phyloP scores from a whole-genome alignment of 2,888 invertebrate species.

The Nomada lathburiana region DNA sequence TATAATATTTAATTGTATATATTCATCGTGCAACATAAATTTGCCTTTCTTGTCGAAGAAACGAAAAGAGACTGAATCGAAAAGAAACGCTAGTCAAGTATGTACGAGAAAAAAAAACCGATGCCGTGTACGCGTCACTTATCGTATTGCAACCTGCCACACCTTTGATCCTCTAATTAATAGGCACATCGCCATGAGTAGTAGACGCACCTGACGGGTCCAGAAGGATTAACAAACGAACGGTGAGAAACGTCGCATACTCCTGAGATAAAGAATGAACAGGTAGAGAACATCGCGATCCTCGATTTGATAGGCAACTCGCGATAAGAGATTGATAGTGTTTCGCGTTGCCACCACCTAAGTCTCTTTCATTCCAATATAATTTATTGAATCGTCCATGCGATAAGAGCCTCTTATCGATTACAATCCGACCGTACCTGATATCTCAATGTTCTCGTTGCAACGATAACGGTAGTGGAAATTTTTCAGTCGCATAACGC shows the following conservation, averaged over 20 bases:
- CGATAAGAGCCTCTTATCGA: constrained; percentile 64
- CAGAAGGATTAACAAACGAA: not conserved
- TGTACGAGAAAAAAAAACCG: too few relatives aligned
- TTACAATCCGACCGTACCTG: constrained; percentile 38
- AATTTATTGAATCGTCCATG: constrained; percentile 48
- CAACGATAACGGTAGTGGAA: constrained; percentile 59
- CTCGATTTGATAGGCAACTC: not conserved
- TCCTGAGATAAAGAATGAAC: not conserved
- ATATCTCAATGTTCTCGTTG: constrained; percentile 31
- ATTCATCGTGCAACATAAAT: too few relatives aligned
- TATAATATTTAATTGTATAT: not conserved
- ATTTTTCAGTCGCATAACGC: constrained; percentile 40
- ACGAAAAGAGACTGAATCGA: too few relatives aligned
- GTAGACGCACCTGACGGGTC: too few relatives aligned
- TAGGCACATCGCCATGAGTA: too few relatives aligned
- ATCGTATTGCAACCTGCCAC: too few relatives aligned
- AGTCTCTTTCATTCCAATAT: constrained; percentile 51
- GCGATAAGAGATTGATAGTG: constrained; percentile 48
- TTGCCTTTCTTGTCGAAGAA: too few relatives aligned
- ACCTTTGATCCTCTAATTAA: too few relatives aligned
- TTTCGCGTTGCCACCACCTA: constrained; percentile 25
- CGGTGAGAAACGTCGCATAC: not conserved
- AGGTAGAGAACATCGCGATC: not conserved
- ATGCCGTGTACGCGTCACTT: too few relatives aligned
- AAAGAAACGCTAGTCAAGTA: too few relatives aligned